Base-by-base conservation (phyloP, 1,140 invertebrate genomes). In the Pseudachorutes palmiensis region DNA sequence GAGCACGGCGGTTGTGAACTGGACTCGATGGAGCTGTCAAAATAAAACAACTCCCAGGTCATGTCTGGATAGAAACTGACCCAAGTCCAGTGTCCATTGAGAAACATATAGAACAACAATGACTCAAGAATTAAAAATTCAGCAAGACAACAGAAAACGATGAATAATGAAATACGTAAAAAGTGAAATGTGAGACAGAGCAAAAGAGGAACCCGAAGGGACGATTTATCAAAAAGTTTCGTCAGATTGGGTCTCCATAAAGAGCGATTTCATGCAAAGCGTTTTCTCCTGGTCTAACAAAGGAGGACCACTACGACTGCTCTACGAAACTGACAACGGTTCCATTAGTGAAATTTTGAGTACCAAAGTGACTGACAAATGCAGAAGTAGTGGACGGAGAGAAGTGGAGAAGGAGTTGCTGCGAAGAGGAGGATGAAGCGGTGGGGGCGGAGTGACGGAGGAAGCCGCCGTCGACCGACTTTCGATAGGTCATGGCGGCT, bases 11-110 rank as follows among this genome's bases (percentile, higher is more conserved):
- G 75, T 87, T 88, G 75, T 90, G 88, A 16, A 90, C 88, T 57
- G 92, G 91, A 77, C 91, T 94, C 67, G 91, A 92, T 16, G 92
- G 91, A 30, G 92, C 91, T 92, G 73, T 19, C 28, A 63, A 63
- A 32, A 5, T 62, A 36, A 65, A 68, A 45, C 45, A 62, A 33
- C 16, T 22, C 22, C 16, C 5, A 60, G 16, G 58, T 9, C 58
- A n/a, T n/a, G n/a, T n/a, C n/a, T 26, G 9, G 12, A 30, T 12
- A 28, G 28, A 30, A 60, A 60, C 12, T 16, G 28, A 60, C 28
- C 14, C 16, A 22, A n/a, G n/a, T n/a, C n/a, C n/a, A n/a, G n/a
- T n/a, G n/a, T n/a, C n/a, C n/a, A n/a, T n/a, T n/a, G n/a, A n/a
- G n/a, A n/a, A n/a, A n/a, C n/a, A n/a, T n/a, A n/a, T n/a, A n/a